Conservation (phyloP, 2,797 vertebrate genomes). For the Hippoglossus hippoglossus region DNA sequence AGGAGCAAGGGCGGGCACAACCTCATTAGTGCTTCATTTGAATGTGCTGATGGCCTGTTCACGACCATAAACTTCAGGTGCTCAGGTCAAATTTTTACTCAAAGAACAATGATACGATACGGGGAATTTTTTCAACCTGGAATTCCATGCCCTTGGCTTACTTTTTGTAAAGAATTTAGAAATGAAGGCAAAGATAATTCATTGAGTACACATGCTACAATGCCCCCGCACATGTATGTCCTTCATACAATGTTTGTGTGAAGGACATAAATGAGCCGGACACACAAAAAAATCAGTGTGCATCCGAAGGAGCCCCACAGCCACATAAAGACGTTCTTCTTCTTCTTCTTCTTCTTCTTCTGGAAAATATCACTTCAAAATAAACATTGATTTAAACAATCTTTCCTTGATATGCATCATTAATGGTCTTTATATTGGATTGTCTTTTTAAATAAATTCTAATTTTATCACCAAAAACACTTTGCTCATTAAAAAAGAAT, state of each 20-base stretch:
- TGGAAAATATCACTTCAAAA: no score
- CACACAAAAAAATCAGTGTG: neutral
- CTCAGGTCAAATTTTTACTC: neutral
- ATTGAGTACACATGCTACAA: no score
- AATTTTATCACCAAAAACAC: no score
- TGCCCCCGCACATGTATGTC: neutral
- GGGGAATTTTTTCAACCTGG: neutral
- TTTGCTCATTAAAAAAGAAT: no score
- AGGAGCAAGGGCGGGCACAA: neutral
- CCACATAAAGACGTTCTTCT: neutral
- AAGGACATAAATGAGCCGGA: neutral
- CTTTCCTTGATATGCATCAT: no score
- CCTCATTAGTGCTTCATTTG: neutral
- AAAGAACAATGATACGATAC: neutral
- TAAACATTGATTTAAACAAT: no score
- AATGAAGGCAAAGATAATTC: no score
- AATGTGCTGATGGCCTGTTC: neutral
- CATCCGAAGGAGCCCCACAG: neutral
- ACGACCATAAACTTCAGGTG: neutral
- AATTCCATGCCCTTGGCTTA: neutral
- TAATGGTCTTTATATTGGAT: no score
- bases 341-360: neutral
- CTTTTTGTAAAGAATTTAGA: neutral
- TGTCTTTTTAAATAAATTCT: no score
- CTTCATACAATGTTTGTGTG: neutral